Base-by-base conservation (phyloP, 2,113 vertebrate genomes). In the Varanus komodoensis region DNA sequence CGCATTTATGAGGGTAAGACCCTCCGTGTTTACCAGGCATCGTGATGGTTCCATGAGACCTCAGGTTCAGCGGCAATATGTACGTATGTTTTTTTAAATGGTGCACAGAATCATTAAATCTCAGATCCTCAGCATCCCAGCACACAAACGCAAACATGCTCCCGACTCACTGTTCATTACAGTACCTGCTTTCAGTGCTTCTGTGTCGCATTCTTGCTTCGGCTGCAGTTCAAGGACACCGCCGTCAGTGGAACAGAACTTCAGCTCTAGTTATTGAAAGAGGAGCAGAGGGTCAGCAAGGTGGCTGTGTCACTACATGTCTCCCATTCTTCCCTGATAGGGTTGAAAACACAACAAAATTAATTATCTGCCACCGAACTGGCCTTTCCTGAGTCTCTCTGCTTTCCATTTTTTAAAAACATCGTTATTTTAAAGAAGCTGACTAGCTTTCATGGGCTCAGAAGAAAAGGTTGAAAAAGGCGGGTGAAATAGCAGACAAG, bases 191-290 rank as follows among this genome's bases (percentile, higher is more conserved):
- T 96, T 96, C 0, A 38, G 52, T 1, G 94, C 61, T 0, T 48
- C 79, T 81, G 89, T 11, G 83, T 67, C 77, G 4, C 0, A 3
- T 5, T 67, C 48, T 0, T 75, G 89, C 29, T 95, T 95, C 88
- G 94, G 87, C 8, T 88, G 92, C 19, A 92, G 93, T 34, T 96
- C 95, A 71, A 61, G 80, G 0, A 82, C 2, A 44, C 69, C 93
- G 38, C 94, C 96, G 15, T 93, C 95, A 3, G 89, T 91, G 71
- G 92, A 84, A 0, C 96, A 93, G 54, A 97, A 96, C 90, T 52
- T 96, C 78, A 97, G 97, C 96, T 97, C 96, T 98, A 38, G 29
- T 4, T 0, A 73, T 52, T 74, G 91, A 90, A 95, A 91, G 0
- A 7, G 82, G 89, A 92, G 15, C 32, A 91, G 61, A 77, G 3